Evolutionary conservation across 2,888 invertebrate genomes (phyloP), one percentile per base, ranked within the genome.

Genomic region (Pristionchus arcanus): DNA sequence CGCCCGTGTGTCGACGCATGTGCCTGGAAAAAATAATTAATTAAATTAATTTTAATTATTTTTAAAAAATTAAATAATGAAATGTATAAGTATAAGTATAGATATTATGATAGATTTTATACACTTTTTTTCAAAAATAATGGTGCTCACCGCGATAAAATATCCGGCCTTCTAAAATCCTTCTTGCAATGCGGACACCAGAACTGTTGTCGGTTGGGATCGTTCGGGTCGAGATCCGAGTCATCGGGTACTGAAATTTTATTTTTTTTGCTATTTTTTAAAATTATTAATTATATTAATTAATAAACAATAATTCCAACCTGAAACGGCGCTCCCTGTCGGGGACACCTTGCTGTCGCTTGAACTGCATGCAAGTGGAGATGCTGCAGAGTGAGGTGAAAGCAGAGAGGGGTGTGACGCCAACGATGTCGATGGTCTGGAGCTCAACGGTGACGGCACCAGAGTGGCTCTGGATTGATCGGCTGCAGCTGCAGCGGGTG

Each of bases 151-250:
- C 94, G 89, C 13, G 94, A 93, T 31, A 94, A 90, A 90, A 94
- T 94, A 90, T 94, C 94, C 7, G 94, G 94, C 13, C 94, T 90
- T 66, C 93, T 91, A 91, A 94, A 94, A 91, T 94, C 94, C 90
- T 94, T 94, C 86, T 93, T 92, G 91, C 94, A 94, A 66, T 92
- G 91, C 63, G 91, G 90, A 87, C 93, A 94, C 89, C 91, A 91
- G 90, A 92, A 92, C 85, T 91, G 92, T 34, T 90, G 53, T 2
- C 88, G 37, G 15, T 55, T 42, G 11, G 87, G 87, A 16, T 87
- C 87, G 49, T 87, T 55, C n/a, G 87, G 87, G 49, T 87, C 87
- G n/a, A 87, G 87, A 13, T 87, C 87, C 2, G 87, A 66, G 53
- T 87, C 87, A 28, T 87, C 87, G 0, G 42, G 66, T 9, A 87